Evolutionary conservation across 2,888 invertebrate species (phyloP).

Genomic region (Phyto melanocephala): DNA sequence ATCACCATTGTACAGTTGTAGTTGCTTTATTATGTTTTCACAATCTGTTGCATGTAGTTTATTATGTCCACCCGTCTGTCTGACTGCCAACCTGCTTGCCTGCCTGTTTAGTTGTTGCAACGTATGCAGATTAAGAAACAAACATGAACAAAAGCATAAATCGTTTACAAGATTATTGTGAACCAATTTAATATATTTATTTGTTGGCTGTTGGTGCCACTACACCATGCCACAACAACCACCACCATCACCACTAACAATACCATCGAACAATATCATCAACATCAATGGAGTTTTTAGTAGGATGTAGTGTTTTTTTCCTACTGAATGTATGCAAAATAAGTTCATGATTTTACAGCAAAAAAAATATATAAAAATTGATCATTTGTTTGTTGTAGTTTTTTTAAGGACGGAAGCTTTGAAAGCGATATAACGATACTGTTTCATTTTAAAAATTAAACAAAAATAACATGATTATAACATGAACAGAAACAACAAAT

Average conservation of each 20-base stretch:
- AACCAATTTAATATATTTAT: slow-evolving; percentile 64
- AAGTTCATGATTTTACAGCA: slow-evolving; percentile 48
- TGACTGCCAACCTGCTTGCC: neutral
- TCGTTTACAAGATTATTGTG: slow-evolving; percentile 65
- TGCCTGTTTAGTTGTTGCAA: neutral
- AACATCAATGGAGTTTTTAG: slow-evolving; percentile 49
- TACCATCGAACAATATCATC: slow-evolving; percentile 18
- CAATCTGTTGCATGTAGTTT: slow-evolving; percentile 18
- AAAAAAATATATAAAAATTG: slow-evolving; percentile 42
- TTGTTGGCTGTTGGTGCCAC: slow-evolving; percentile 40
- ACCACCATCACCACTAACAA: slow-evolving; percentile 26
- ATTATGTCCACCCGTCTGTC: too few relatives aligned
- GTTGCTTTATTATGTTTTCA: slow-evolving; percentile 40
- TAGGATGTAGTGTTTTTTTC: slow-evolving; percentile 38
- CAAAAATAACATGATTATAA: slow-evolving; percentile 47
- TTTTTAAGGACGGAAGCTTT: slow-evolving; percentile 67
- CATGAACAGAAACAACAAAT: slow-evolving; percentile 13
- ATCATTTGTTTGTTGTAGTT: slow-evolving; percentile 46
- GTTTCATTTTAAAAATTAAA: slow-evolving; percentile 31
- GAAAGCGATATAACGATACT: slow-evolving; percentile 66
- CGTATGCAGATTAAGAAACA: slow-evolving; percentile 61
- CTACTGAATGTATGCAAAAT: slow-evolving; percentile 53
- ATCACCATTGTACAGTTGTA: slow-evolving; percentile 49
- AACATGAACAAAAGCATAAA: slow-evolving; percentile 65
- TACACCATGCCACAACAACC: slow-evolving; percentile 14